A percentile compares a stretch with the other conserved stretches of the same genome.
These are phyloP conservation scores for Magallana nippona DNA, from an alignment of 2,888 invertebrate genomes.

Conservation along the genomic window DNA sequence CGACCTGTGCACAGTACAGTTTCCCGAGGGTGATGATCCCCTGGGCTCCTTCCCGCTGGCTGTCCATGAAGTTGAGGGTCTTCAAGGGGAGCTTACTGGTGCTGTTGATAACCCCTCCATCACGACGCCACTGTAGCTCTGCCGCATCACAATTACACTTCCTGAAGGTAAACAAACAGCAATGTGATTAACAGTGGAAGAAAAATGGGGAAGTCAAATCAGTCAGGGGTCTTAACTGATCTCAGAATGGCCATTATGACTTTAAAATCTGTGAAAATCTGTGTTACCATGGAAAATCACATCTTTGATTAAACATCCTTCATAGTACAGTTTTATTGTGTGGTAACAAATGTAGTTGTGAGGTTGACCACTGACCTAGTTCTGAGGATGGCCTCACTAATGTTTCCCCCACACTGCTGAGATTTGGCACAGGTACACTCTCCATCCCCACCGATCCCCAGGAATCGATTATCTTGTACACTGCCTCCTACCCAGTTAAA, in stretches of 20 bases:
- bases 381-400: slow-evolving; percentile 40
- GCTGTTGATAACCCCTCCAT: slow-evolving; percentile 68
- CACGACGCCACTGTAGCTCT: slow-evolving; percentile 61
- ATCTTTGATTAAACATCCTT: too few species aligned
- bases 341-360: too few species aligned
- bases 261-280: too few species aligned
- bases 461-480: slow-evolving; percentile 44
- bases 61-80: slow-evolving; percentile 49
- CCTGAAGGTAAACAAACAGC: slow-evolving; percentile 53
- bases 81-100: slow-evolving; percentile 64
- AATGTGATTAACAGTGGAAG: not conserved
- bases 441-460: slow-evolving; percentile 51
- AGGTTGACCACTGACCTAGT: slow-evolving; percentile 45
- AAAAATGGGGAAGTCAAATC: not conserved
- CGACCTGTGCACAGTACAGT: slow-evolving; percentile 65
- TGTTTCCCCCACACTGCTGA: slow-evolving; percentile 60
- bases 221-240: too few species aligned
- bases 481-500: slow-evolving; percentile 58
- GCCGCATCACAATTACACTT: slow-evolving; percentile 73
- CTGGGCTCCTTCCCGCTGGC: slow-evolving; percentile 42
- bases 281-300: too few species aligned
- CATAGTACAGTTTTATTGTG: too few species aligned
- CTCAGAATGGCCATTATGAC: too few species aligned
- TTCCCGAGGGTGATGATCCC: slow-evolving; percentile 66
- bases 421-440: slow-evolving; percentile 60